Evolutionary conservation across 92 coral and sea anemone genomes (phyloP), one percentile per base, ranked within the genome.

Genomic region (Siderastrea siderea): DNA sequence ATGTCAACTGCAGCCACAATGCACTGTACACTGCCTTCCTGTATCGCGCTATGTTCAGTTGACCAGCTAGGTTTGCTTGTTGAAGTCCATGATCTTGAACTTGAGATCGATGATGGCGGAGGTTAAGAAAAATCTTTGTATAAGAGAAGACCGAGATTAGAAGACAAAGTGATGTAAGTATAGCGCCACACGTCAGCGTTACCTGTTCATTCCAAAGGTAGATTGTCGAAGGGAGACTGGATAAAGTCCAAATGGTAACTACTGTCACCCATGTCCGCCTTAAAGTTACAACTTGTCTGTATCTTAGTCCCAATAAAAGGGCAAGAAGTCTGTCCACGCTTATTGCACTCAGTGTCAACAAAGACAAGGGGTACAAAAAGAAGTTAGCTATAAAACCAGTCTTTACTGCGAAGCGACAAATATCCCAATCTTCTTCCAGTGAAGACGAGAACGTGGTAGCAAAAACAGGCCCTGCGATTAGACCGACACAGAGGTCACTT

Each of bases 251-350:
- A 49, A 51, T 14, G 44, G 14, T 7, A 7, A 17, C 19, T 2
- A 73, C 78, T 6, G 51, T 73, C 51, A 26, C 44, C 45, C 26
- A 14, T 1, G 60, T 73, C 17, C 78, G 62, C 6, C 16, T 50
- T 16, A 48, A 10, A 6, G 80, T 76, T 5, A 80, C 85, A 19
- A 59, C 44, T 43, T 80, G 73, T 13, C 62, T 71, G 79, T 83
- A 83, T 61, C 60, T 45, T 11, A 60, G 57, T 14, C 70, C 51
- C 55, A 84, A 52, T 52, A 53, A 8, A 15, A 74, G 8, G 4
- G 84, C 84, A 50, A 80, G 75, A 50, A 51, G 74, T 65, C 84
- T 65, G 75, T 80, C 84, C 47, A 66, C 52, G 52, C 84, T 80
- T 13, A 80, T 50, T 7, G 72, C 53, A 26, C 59, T 62, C 59